These are phyloP conservation scores for Zonitis immaculata DNA, from an alignment of 2,888 invertebrate species.

Conservation along the genomic window DNA sequence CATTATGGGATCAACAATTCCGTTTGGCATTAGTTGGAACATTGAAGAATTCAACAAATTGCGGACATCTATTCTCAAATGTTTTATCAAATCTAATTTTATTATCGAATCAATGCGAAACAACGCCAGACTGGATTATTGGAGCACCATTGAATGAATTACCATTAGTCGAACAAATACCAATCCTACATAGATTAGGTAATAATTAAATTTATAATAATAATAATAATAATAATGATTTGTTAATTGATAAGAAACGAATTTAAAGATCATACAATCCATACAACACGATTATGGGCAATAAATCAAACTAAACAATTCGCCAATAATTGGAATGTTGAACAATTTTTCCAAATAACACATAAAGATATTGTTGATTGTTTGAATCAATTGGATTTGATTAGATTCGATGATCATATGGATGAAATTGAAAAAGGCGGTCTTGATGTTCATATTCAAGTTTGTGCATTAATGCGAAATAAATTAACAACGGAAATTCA, in stretches of 20 bases:
- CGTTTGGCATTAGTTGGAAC: constrained; percentile 51
- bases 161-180: constrained; percentile 79
- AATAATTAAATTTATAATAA: constrained; percentile 17
- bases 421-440: constrained; percentile 51
- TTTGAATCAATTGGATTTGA: constrained; percentile 54
- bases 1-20: constrained; percentile 72
- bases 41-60: too few relatives aligned
- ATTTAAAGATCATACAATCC: constrained; percentile 68
- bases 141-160: constrained; percentile 71
- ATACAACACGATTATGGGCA: constrained; percentile 75
- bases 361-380: constrained; percentile 62
- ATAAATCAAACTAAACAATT: constrained; percentile 66
- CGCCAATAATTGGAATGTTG: constrained; percentile 71
- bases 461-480: constrained; percentile 74
- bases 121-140: constrained; percentile 64
- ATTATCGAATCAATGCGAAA: constrained; percentile 71
- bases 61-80: constrained; percentile 55
- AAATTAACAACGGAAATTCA: constrained; percentile 76
- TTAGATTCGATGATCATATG: constrained; percentile 60
- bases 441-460: constrained; percentile 70
- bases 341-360: constrained; percentile 65
- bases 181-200: constrained; percentile 68
- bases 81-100: constrained; percentile 66
- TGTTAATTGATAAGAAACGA: constrained; percentile 11
- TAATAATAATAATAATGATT: too few relatives aligned